These are phyloP conservation scores for Toxotes lorentzi DNA, from an alignment of 2,797 vertebrate species.

Conservation along the genomic window DNA sequence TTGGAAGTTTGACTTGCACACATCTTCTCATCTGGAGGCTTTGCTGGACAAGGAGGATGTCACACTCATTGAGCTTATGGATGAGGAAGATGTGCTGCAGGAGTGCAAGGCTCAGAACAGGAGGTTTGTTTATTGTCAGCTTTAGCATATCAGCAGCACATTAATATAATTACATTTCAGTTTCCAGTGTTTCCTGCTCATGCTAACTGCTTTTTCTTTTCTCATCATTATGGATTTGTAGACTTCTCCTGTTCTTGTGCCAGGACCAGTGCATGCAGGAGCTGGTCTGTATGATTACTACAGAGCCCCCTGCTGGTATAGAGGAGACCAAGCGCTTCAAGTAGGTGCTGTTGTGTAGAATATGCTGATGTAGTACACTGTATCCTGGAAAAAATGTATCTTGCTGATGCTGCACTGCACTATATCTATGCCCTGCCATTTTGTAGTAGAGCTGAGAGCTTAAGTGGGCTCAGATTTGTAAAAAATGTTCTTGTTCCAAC, in stretches of 20 bases:
- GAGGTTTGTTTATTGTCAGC: conserved; percentile 71
- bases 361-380: conserved; percentile 51
- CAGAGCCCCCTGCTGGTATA: conserved; percentile 93
- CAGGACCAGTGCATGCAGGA: conserved; percentile 95
- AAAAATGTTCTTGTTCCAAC: neutral
- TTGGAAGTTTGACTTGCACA: conserved; percentile 98
- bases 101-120: conserved; percentile 99
- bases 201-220: conserved; percentile 38
- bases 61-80: conserved; percentile 93
- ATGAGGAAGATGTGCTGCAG: conserved; percentile 96
- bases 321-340: conserved; percentile 98
- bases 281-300: conserved; percentile 93
- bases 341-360: conserved; percentile 83
- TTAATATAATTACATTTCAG: neutral
- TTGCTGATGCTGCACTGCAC: conserved; percentile 35
- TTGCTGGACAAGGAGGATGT: conserved; percentile 96
- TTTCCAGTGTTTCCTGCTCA: neutral
- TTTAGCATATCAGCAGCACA: neutral
- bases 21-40: conserved; percentile 96
- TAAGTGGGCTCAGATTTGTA: neutral
- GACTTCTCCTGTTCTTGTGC: conserved; percentile 94
- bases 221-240: conserved; percentile 50
- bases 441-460: conserved; percentile 24
- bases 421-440: conserved; percentile 23
- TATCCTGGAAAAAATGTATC: conserved; percentile 22